Base-by-base conservation (phyloP, 2,888 invertebrate species). In the Nemurella pictetii region DNA sequence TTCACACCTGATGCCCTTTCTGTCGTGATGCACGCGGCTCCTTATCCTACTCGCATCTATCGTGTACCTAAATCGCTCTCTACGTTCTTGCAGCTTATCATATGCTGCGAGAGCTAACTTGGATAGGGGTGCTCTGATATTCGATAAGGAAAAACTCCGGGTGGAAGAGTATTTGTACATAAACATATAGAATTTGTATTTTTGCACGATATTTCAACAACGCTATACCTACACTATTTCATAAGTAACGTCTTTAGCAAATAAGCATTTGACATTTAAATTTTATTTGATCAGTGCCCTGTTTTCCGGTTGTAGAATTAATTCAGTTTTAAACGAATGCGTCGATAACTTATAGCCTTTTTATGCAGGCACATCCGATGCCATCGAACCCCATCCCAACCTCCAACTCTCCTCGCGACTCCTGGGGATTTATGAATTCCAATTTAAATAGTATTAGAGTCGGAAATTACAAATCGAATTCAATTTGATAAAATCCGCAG, bases 1-100 rank as follows among this genome's bases (percentile, higher is more conserved):
- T 81, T 81, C 32, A 25, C 80, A 81, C 80, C 80, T 36, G 80
- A 81, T 81, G 80, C 36, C n/a, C 55, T 55, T 12, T 55, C 20
- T 55, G 55, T 12, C 55, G 55, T 55, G 55, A 55, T 55, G 55
- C 4, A 35, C n/a, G n/a, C n/a, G n/a, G n/a, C n/a, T n/a, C n/a
- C n/a, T n/a, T n/a, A n/a, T n/a, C n/a, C n/a, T n/a, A n/a, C n/a
- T n/a, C n/a, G n/a, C n/a, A n/a, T n/a, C n/a, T n/a, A n/a, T n/a
- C n/a, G n/a, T n/a, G n/a, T n/a, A n/a, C n/a, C n/a, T n/a, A n/a
- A n/a, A n/a, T n/a, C n/a, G n/a, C n/a, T n/a, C n/a, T n/a, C n/a
- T n/a, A n/a, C n/a, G n/a, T n/a, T n/a, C n/a, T n/a, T n/a, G n/a
- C n/a, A n/a, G n/a, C n/a, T n/a, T n/a, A n/a, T n/a, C n/a, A n/a